phyloP scores from a whole-genome alignment of 2,888 invertebrate genomes.

The Epiblema foenella region DNA sequence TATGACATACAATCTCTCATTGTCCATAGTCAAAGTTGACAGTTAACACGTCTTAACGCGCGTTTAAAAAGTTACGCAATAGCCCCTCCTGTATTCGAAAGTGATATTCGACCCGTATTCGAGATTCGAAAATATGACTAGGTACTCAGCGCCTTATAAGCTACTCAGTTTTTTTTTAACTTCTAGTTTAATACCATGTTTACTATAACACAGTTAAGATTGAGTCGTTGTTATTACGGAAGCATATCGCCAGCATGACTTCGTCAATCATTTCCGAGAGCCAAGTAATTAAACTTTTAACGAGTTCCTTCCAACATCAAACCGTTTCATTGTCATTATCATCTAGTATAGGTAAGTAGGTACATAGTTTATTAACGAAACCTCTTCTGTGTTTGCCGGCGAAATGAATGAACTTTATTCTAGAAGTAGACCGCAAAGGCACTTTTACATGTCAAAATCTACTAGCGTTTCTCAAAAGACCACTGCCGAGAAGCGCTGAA shows the following conservation, averaged over 20 bases:
- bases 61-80: no score
- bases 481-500: no score
- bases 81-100: not conserved
- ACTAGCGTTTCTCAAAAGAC: no score
- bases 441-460: no score
- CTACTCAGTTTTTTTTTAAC: not conserved
- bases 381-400: not conserved
- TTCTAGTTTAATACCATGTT: constrained; percentile 4
- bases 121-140: no score
- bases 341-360: not conserved
- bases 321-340: constrained; percentile 39
- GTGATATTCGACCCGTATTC: not conserved
- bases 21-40: no score
- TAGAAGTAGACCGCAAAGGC: no score
- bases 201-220: constrained; percentile 12
- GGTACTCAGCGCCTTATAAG: no score
- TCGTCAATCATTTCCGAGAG: constrained; percentile 38
- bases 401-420: no score
- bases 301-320: constrained; percentile 46
- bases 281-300: constrained; percentile 49
- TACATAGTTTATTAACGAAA: constrained; percentile 16
- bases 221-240: constrained; percentile 26
- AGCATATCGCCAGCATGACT: constrained; percentile 35
- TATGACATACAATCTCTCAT: no score
- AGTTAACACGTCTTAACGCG: no score